Base-by-base conservation (phyloP, 2,113 vertebrate species). In the Cyprinodon tularosa region DNA sequence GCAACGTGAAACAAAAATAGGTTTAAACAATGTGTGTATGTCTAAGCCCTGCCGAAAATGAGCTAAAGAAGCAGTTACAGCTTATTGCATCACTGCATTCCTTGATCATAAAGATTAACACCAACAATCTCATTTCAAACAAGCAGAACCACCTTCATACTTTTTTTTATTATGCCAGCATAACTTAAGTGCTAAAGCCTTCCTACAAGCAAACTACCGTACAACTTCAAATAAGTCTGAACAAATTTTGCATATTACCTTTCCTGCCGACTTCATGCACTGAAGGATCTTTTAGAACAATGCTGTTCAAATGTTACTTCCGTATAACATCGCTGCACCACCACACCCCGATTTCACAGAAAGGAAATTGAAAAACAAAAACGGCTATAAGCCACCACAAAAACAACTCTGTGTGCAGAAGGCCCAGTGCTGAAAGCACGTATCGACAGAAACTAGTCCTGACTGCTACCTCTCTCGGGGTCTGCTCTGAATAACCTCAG, bases 261-360 rank as follows among this genome's bases (percentile, higher is more conserved):
- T 69, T 29, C 67, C 72, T 65, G 74, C 8, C 37, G 36, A 82
- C 81, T 88, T 81, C 75, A 76, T 71, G 80, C 72, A 61, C 76
- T 63, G 62, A 62, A 78, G 81, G 68, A 75, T 38, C 62, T 72
- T 69, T 64, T 50, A 64, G 9, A 87, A 69, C 64, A 50, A 76
- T 66, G 79, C 74, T 17, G 71, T 66, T 76, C 45, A 74, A 82
- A 69, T 83, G 84, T 79, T 74, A 86, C 83, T 89, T 87, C 88
- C 83, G 79, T 47, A 67, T 82, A 22, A 73, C 82, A 65, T 59
- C 2, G 3, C 61, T 79, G 78, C 74, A 81, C 73, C 62, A 72
- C 86, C 89, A 84, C 90, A 91, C 86, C 80, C 85, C 40, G n/a
- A 50, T 84, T 76, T 91, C 69, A 63, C 72, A 76, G 75, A 89